Percentiles rank a stretch among this genome's conserved stretches.
Evolutionary conservation across 2,888 invertebrate genomes (phyloP).

Genomic region (Limnephilus auricula): DNA sequence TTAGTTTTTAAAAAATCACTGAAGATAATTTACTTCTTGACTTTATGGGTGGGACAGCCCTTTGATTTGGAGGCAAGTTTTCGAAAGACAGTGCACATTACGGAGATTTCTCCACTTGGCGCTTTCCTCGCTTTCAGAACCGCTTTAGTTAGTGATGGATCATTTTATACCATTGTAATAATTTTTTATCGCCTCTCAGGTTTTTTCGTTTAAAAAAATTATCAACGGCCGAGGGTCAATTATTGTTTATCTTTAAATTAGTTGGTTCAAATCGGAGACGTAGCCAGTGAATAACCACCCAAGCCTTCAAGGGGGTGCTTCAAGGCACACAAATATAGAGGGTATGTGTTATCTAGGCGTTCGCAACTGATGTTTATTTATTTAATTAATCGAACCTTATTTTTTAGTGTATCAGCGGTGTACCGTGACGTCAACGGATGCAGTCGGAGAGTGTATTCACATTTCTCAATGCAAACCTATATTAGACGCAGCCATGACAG

Average conservation of each 20-base stretch:
- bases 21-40: no score
- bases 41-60: no score
- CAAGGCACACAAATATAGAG: background rate
- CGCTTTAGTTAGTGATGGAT: no score
- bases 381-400: background rate
- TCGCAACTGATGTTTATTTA: background rate
- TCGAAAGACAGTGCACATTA: no score
- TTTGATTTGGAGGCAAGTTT: no score
- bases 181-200: background rate
- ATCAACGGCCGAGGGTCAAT: background rate
- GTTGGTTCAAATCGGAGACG: background rate
- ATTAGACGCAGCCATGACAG: background rate
- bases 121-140: no score
- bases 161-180: background rate
- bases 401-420: background rate
- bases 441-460: background rate
- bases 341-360: background rate
- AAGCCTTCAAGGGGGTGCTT: background rate
- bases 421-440: background rate
- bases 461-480: background rate
- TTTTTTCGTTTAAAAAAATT: background rate
- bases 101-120: no score
- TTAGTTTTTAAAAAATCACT: no score
- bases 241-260: background rate
- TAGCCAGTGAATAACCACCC: background rate